These are phyloP conservation scores for Zaprionus obscuricornis DNA, from an alignment of 2,888 invertebrate genomes.

Conservation along the genomic window DNA sequence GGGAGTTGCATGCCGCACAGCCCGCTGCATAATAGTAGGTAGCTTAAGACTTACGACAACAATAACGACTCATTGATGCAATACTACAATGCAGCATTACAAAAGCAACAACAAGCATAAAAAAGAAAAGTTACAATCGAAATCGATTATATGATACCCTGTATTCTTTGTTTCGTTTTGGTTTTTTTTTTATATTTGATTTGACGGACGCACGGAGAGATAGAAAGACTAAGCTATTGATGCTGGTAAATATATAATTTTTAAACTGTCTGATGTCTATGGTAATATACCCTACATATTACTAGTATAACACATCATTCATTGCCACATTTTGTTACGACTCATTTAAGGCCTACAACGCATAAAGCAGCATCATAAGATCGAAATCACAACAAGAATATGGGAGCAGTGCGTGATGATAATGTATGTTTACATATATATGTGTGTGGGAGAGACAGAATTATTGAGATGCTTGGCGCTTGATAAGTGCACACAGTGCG, in stretches of 20 bases:
- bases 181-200: too few species aligned
- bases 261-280: too few species aligned
- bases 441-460: constrained; percentile 17
- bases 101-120: constrained; percentile 6
- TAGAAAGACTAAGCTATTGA: constrained; percentile 5
- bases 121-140: too few species aligned
- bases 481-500: constrained; percentile 31
- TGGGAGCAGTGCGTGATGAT: constrained; percentile 56
- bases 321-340: constrained; percentile 33
- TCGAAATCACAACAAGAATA: constrained; percentile 53
- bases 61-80: constrained; percentile 38
- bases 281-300: too few species aligned
- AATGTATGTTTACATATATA: constrained; percentile 9
- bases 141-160: too few species aligned
- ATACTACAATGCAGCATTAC: neutral
- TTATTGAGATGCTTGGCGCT: constrained; percentile 36
- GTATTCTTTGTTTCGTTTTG: too few species aligned
- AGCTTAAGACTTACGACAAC: too few species aligned
- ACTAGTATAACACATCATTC: constrained; percentile 34
- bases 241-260: too few species aligned
- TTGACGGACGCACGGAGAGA: too few species aligned
- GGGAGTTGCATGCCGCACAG: neutral
- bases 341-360: constrained; percentile 32
- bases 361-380: constrained; percentile 12
- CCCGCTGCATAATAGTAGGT: neutral